Evolutionary conservation across 30 jellyfish, hydroid and myxozoan genomes (phyloP).

Genomic region (Nemopilema nomurai): DNA sequence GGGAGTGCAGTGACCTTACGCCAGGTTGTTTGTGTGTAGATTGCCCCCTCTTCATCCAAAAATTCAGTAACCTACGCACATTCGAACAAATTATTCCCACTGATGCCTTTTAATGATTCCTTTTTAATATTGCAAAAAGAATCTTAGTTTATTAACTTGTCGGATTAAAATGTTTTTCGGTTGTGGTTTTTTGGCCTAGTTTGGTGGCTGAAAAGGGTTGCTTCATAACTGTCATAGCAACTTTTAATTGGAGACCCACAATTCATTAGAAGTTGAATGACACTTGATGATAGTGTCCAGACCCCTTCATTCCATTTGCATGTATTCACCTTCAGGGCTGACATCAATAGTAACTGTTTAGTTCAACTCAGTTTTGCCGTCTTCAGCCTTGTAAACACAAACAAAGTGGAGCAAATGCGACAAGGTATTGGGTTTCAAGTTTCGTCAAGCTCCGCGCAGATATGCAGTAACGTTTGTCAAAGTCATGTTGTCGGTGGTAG

Average conservation of each 20-base stretch:
- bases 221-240: conserved; percentile 38
- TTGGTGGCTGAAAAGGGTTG: not conserved
- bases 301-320: conserved; percentile 69
- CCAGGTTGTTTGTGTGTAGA: too few species aligned
- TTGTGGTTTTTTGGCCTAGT: not conserved
- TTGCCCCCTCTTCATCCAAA: too few species aligned
- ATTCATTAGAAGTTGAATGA: conserved; percentile 43
- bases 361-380: not conserved
- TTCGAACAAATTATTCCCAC: too few species aligned
- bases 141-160: too few species aligned
- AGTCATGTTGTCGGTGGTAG: not conserved
- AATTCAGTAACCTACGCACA: too few species aligned
- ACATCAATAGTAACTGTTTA: not conserved
- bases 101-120: too few species aligned
- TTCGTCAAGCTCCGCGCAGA: not conserved
- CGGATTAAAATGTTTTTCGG: too few species aligned
- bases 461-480: not conserved
- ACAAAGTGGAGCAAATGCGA: not conserved
- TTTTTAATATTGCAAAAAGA: too few species aligned
- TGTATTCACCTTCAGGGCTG: conserved; percentile 65
- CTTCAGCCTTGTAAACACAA: not conserved
- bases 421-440: not conserved
- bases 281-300: conserved; percentile 56
- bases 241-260: not conserved
- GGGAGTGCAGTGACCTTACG: too few species aligned